These are phyloP conservation scores for Holothuria glaberrima DNA, from an alignment of 35 echinoderm and acorn worm genomes.

Conservation along the genomic window DNA sequence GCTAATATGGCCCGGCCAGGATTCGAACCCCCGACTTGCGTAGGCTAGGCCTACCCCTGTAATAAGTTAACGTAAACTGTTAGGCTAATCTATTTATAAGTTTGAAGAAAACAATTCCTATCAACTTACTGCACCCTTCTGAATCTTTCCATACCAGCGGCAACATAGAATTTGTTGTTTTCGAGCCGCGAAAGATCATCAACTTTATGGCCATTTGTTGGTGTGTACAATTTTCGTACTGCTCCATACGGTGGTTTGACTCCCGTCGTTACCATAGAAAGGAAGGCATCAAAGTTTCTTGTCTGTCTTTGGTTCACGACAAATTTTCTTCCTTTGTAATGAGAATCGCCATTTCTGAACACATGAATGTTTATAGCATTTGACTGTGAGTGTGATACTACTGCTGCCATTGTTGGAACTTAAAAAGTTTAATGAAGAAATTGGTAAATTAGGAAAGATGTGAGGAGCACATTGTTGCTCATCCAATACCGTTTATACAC, in stretches of 20 bases:
- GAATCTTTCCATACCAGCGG: slow-evolving; percentile 80
- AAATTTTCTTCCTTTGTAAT: slow-evolving; percentile 72
- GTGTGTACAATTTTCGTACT: slow-evolving; percentile 73
- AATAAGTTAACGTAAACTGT: background rate
- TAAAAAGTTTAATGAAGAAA: background rate
- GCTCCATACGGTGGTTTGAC: slow-evolving; percentile 66
- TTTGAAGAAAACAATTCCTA: background rate
- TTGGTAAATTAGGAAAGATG: too few relatives aligned
- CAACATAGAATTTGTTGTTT: slow-evolving; percentile 81
- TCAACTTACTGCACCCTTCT: slow-evolving; percentile 76
- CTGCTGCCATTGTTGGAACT: slow-evolving; percentile 38
- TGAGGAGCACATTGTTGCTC: too few relatives aligned
- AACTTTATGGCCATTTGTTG: slow-evolving; percentile 66
- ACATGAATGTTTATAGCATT: slow-evolving; percentile 79
- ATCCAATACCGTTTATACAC: too few relatives aligned
- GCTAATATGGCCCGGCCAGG: too few relatives aligned
- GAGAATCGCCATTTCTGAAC: slow-evolving; percentile 81
- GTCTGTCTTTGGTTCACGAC: slow-evolving; percentile 77
- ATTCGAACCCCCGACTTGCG: too few relatives aligned
- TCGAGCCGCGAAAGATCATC: slow-evolving; percentile 62
- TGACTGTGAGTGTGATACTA: slow-evolving; percentile 14
- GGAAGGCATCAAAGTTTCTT: slow-evolving; percentile 75
- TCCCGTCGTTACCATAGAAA: slow-evolving; percentile 72
- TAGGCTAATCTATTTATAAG: background rate
- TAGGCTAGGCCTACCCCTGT: background rate